Evolutionary conservation across 2,113 vertebrate species (phyloP), one percentile per base, ranked within the genome.

Genomic region (Calidris pugnax): DNA sequence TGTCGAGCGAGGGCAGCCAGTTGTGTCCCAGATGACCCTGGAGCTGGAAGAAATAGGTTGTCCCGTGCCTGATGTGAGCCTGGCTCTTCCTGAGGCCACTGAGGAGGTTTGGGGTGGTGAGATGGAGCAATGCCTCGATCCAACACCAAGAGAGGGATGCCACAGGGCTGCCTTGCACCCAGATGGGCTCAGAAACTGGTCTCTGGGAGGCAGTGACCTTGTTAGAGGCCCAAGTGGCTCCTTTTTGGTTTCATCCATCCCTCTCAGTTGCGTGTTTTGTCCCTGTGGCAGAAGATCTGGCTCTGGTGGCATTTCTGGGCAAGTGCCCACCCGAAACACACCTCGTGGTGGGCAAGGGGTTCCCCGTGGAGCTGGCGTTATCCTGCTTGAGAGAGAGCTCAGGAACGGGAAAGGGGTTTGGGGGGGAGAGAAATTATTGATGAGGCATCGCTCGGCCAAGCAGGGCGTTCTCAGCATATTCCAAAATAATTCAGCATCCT

Each of bases 371-470:
- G 83, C 64, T 95, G 95, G 88, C 78, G 39, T 96, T 73, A 26
- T n/a, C 50, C 43, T 12, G 10, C 90, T 92, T 95, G 87, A 97
- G 96, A 97, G 90, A 97, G 97, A 97, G 87, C 97, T 97, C 94
- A 95, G 76, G 85, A 80, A 35, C 3, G 47, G 68, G 59, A 83
- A 94, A 69, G 27, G 77, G 37, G 35, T 2, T 48, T n/a, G n/a
- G 85, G 57, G 63, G 32, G 63, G 53, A 63, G 60, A 95, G 78
- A 68, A 96, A 93, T 97, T 97, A 97, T 97, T 97, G 95, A 97
- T 97, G 97, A 98, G 94, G 77, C 89, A 95, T 87, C 4, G 32
- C 66, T 94, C 90, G 94, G 92, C 91, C 82, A 86, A 74, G 96
- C 97, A 97, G 95, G 94, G 90, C 87, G 85, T 60, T 96, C 80